Percentiles rank a stretch among this genome's conserved stretches.
Conservation (phyloP, 1,140 invertebrate genomes). For the Brachionus angularis region DNA sequence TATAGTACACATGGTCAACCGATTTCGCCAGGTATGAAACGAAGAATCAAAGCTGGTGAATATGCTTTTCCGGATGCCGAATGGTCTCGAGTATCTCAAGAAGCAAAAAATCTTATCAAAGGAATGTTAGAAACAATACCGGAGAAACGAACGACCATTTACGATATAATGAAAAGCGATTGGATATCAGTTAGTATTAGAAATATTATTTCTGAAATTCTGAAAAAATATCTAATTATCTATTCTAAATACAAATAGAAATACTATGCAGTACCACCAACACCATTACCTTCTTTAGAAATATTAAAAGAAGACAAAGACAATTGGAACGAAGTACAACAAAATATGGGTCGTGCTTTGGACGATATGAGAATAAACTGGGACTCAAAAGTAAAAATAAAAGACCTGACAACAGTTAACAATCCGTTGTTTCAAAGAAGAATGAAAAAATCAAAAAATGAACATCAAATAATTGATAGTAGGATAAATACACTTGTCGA, state of each 20-base stretch:
- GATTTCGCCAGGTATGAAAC: conserved; percentile 99
- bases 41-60: conserved; percentile 85
- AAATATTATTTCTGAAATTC: conserved; percentile 7
- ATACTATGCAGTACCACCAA: conserved; percentile 82
- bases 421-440: conserved; percentile 84
- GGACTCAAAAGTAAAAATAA: conserved; percentile 74
- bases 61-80: conserved; percentile 94
- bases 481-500: neutral
- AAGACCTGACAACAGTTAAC: conserved; percentile 81
- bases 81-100: conserved; percentile 80
- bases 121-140: conserved; percentile 89
- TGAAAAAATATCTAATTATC: conserved; percentile 39
- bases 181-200: conserved; percentile 14
- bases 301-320: conserved; percentile 74
- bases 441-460: conserved; percentile 45
- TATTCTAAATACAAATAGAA: conserved; percentile 63
- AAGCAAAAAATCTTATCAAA: conserved; percentile 84
- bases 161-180: conserved; percentile 70
- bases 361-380: conserved; percentile 94
- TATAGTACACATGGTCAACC: conserved; percentile 93
- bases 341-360: conserved; percentile 93
- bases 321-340: conserved; percentile 88
- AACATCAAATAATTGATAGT: neutral
- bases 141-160: conserved; percentile 77
- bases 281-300: conserved; percentile 80